Percentiles rank a stretch among this genome's conserved stretches.
phyloP scores from a whole-genome alignment of 2,113 vertebrate species.

The Atlantisia rogersi region DNA sequence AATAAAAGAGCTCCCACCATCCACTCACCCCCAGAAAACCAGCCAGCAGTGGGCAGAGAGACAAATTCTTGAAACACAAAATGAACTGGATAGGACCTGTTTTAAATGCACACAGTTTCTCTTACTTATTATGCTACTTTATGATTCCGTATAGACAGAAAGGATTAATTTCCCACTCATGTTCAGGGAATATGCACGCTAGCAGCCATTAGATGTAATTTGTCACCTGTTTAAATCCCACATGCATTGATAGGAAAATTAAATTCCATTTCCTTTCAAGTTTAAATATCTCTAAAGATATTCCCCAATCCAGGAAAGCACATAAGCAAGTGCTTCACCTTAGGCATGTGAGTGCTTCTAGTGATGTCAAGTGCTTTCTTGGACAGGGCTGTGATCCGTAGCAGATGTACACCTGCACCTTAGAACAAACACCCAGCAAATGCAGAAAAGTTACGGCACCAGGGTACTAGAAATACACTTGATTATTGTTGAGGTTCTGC shows the following conservation, averaged over 20 bases:
- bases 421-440: not conserved
- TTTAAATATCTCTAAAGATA: conserved; percentile 28
- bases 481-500: conserved; percentile 21
- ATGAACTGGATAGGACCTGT: not conserved
- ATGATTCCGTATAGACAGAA: not conserved
- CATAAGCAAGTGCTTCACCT: not conserved
- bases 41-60: not conserved
- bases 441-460: conserved; percentile 6
- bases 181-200: not conserved
- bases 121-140: not conserved
- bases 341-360: not conserved
- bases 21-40: not conserved
- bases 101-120: not conserved
- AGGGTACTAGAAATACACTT: conserved; percentile 17
- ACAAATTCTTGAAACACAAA: not conserved
- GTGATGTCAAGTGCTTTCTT: conserved; percentile 55
- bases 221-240: conserved; percentile 39
- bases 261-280: conserved; percentile 24
- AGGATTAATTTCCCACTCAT: not conserved
- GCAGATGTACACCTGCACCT: conserved; percentile 50
- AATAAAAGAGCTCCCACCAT: not conserved
- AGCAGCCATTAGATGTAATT: not conserved
- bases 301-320: not conserved
- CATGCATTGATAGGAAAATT: conserved; percentile 1
- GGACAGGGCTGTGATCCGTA: conserved; percentile 44